Evolutionary conservation across 2,113 vertebrate species (phyloP), one percentile per base, ranked within the genome.

Genomic region (Chaenocephalus aceratus): DNA sequence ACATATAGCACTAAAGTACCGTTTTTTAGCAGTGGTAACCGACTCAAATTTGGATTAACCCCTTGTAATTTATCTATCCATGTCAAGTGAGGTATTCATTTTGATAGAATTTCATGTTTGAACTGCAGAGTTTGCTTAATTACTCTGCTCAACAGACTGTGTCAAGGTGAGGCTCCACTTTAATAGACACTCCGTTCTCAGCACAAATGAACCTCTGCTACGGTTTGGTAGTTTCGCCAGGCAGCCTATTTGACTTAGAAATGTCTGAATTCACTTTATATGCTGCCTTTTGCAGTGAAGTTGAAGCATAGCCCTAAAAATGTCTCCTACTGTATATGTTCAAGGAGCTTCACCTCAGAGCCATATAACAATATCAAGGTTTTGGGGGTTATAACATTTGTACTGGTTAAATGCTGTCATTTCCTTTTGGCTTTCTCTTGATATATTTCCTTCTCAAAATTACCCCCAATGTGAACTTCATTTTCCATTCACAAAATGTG

Each of bases 141-240:
- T 93, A 92, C 90, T 89, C 88, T 89, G 93, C 88, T 92, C 92
- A 82, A 80, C 93, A 91, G 93, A 92, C 86, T 92, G 91, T 93
- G 89, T 92, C 93, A 92, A 91, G 92, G 90, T 93, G 92, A 92
- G 88, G 85, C 86, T 67, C 87, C 88, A 54, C 48, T 92, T 94
- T 93, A 91, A 93, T 91, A 93, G 91, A 91, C 91, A 90, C 89
- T 88, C 79, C 45, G 62, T 86, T 89, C 80, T 81, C 86, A 80
- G 90, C 86, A 84, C 88, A 94, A 91, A 92, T 92, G 91, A 91
- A 90, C 83, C 88, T 83, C 88, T 66, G 91, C 89, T 79, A 92
- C 86, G 91, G 54, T 93, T 93, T 90, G 88, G 79, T 89, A 77
- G 87, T 81, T 92, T 89, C 62, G 74, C 80, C 85, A 84, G 79